Evolutionary conservation across 2,797 vertebrate species (phyloP), one percentile per base, ranked within the genome.

Genomic region (Decapterus maruadsi): DNA sequence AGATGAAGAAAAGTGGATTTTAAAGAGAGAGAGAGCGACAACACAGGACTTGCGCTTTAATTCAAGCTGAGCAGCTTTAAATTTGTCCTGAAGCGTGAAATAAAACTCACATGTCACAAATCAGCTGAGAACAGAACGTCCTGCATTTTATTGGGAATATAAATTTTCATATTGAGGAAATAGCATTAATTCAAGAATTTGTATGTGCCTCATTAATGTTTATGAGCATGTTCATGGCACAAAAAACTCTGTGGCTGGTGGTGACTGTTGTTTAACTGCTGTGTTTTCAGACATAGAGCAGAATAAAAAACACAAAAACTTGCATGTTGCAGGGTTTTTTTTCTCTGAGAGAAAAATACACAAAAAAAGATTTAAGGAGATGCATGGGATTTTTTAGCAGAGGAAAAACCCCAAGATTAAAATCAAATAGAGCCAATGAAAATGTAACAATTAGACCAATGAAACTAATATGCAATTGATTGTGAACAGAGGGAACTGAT

Each of bases 51-150:
- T 17, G 40, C 26, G 8, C 43, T 69, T 51, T 13, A 50, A 36
- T 20, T 31, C 13, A 42, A 3, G 56, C 22, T 22, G 7, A 29
- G 51, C 53, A 61, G 53, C 34, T 19, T 0, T 1, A 19, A 17
- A 1, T 63, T 79, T 65, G 14, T 53, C 0, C 65, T 14, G 31
- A 2, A 64, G 29, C 3, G 10, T 31, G 12, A 48, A 63, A 45
- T 55, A 16, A 38, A 79, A 42, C 31, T 31, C 45, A 77, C 59
- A 48, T 26, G 43, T 61, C 26, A 45, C 54, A 46, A 57, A 1
- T 72, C 9, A 64, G 3, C 16, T 29, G 7, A 54, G 51, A 0
- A 3, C 26, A 36, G 29, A 57, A 31, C 31, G 29, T 54, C 66
- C 8, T 43, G 14, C 22, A 22, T n/a, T 42, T 65, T 46, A 54